These are phyloP conservation scores for Phyllotreta striolata DNA, from an alignment of 2,888 invertebrate genomes.

Conservation along the genomic window DNA sequence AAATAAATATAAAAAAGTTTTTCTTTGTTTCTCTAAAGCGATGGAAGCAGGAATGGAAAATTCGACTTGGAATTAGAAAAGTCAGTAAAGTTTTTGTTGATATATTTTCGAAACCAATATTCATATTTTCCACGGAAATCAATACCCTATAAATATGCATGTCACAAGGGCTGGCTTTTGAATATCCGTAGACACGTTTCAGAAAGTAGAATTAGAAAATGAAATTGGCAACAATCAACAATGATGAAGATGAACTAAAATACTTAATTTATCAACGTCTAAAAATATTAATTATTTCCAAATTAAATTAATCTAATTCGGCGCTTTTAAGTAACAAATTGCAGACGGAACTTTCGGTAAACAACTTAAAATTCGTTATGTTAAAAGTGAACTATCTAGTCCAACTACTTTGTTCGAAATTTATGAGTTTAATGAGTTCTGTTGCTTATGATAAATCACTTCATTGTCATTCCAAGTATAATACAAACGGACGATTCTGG, in stretches of 20 bases:
- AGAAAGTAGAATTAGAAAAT: constrained; percentile 12
- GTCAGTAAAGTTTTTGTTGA: no score
- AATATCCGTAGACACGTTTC: not conserved
- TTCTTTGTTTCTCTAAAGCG: no score
- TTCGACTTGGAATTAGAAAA: no score
- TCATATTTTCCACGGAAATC: not conserved
- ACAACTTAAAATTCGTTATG: constrained; percentile 5
- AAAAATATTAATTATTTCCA: constrained; percentile 1
- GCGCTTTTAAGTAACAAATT: no score
- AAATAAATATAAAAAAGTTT: no score
- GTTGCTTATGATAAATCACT: constrained; percentile 20
- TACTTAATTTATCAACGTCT: no score
- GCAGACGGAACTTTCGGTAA: not conserved
- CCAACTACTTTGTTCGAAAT: not conserved
- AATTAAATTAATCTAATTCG: not conserved
- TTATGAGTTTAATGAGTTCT: constrained; percentile 9
- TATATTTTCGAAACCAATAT: no score
- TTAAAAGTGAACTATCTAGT: not conserved
- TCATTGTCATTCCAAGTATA: constrained; percentile 21
- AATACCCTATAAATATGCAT: constrained; percentile 11
- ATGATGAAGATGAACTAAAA: not conserved
- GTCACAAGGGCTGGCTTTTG: not conserved
- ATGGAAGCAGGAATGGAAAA: no score
- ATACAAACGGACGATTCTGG: constrained; percentile 11
- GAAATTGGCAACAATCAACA: constrained; percentile 1